Conservation (phyloP, 2,113 vertebrate species). For the Bubo blakistoni region DNA sequence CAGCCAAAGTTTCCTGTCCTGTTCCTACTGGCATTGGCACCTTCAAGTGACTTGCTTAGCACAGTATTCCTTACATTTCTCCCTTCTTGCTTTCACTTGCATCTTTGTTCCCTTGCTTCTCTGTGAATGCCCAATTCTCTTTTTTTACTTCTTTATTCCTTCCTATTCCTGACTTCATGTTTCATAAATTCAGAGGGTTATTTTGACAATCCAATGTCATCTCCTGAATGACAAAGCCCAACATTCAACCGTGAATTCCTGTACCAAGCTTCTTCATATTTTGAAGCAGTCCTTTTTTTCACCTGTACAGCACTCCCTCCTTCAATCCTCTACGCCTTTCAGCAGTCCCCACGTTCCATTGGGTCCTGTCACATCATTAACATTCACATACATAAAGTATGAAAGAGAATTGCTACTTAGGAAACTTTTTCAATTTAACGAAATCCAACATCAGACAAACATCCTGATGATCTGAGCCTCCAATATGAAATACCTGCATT, state of each 20-base stretch:
- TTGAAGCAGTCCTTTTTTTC: neutral
- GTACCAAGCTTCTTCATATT: neutral
- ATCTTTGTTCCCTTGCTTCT: neutral
- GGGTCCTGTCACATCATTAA: neutral
- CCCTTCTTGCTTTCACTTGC: neutral
- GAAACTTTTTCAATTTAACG: neutral
- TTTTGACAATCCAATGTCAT: neutral
- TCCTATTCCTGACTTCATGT: neutral
- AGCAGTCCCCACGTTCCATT: neutral
- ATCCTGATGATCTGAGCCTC: neutral
- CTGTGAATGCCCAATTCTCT: neutral
- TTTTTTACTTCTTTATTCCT: neutral
- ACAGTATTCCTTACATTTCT: neutral
- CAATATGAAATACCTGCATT: neutral
- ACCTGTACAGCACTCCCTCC: neutral
- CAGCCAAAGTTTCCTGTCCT: neutral
- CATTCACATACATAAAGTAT: neutral
- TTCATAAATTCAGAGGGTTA: neutral
- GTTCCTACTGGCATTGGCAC: neutral
- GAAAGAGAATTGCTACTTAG: neutral
- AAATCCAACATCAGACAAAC: neutral
- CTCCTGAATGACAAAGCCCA: neutral
- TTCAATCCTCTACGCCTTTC: neutral
- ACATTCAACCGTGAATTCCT: neutral
- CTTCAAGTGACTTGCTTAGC: neutral